Conservation (phyloP, 2,113 vertebrate genomes). For the Peucedramus taeniatus region DNA sequence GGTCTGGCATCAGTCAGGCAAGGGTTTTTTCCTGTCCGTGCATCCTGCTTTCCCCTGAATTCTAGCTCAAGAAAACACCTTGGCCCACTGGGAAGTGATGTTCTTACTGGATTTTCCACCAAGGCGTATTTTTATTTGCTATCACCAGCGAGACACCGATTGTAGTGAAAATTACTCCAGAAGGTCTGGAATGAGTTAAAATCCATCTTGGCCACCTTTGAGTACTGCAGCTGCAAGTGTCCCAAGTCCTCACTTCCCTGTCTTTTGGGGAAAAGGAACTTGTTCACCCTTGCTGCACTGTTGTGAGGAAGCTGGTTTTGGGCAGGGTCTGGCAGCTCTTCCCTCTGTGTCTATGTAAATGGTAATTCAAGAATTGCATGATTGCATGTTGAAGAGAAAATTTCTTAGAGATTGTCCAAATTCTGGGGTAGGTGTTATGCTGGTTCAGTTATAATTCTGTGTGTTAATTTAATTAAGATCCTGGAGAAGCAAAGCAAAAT, state of each 20-base stretch:
- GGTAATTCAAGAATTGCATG: background rate
- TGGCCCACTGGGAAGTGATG: fast-evolving
- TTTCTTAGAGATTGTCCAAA: background rate
- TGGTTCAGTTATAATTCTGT: background rate
- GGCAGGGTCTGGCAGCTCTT: background rate
- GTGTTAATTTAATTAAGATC: background rate
- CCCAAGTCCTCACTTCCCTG: fast-evolving
- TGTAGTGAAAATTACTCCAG: fast-evolving
- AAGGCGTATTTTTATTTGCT: background rate
- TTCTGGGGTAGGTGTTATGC: background rate
- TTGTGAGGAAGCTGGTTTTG: background rate
- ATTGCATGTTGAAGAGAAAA: background rate
- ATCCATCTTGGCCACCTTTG: background rate
- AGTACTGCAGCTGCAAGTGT: background rate
- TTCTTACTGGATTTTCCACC: background rate
- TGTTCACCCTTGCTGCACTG: background rate
- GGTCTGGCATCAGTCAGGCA: background rate
- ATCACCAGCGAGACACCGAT: fast-evolving
- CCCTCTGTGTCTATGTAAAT: background rate
- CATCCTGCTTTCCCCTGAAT: background rate
- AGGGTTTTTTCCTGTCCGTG: background rate
- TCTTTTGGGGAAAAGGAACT: background rate
- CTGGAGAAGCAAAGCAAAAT: background rate
- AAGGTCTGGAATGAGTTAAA: background rate
- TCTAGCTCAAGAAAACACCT: background rate